Evolutionary conservation across 1,140 invertebrate species (phyloP).

Genomic region (Armadillidium nasatum): DNA sequence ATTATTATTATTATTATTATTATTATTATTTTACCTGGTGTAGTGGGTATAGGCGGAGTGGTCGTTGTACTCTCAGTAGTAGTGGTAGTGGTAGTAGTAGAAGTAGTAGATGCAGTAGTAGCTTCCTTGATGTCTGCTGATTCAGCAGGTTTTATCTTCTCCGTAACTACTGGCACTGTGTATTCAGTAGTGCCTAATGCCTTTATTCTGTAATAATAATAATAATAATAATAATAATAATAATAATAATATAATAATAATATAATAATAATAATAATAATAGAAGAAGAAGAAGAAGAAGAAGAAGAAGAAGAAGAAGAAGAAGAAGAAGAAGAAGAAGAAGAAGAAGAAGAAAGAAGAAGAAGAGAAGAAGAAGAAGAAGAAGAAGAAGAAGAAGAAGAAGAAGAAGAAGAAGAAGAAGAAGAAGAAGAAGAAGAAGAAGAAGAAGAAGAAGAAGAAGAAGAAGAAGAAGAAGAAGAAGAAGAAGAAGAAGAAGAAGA

Average conservation of each 20-base stretch:
- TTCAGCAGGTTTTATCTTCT: background rate
- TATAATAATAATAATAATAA: background rate
- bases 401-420: background rate
- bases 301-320: no score
- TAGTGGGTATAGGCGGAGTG: conserved; percentile 48
- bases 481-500: background rate
- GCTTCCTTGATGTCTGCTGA: conserved; percentile 8
- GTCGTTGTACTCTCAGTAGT: conserved; percentile 70
- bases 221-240: no score
- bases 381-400: background rate
- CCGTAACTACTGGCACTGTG: conserved; percentile 59
- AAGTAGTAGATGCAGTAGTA: conserved; percentile 49
- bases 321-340: background rate
- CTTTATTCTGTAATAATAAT: conserved; percentile 64
- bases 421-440: background rate
- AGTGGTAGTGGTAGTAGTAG: conserved; percentile 60
- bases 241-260: conserved; percentile 1
- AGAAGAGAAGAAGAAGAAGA: background rate
- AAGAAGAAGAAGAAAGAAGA: background rate
- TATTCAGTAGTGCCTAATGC: conserved; percentile 77
- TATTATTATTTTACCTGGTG: conserved; percentile 38
- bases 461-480: background rate
- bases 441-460: background rate
- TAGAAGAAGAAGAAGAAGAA: background rate
- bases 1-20: no score